These are phyloP conservation scores for Orius insidiosus DNA, from an alignment of 1,140 invertebrate species.

Conservation along the genomic window DNA sequence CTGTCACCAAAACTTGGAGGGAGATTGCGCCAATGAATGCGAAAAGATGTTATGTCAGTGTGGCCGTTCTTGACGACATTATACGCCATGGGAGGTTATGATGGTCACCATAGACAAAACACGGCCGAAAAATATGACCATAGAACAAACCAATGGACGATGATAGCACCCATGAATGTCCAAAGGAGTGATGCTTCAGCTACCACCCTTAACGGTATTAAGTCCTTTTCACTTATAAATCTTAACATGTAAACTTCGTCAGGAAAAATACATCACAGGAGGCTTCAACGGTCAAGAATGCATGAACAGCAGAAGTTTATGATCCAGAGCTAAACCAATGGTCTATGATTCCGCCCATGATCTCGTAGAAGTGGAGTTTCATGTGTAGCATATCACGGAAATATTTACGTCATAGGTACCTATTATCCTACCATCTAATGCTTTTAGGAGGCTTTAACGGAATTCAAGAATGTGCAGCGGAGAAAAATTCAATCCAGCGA, in stretches of 20 bases:
- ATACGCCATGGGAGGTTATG: conserved; percentile 63
- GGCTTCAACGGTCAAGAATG: conserved; percentile 84
- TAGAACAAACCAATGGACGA: conserved; percentile 40
- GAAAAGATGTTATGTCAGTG: conserved; percentile 45
- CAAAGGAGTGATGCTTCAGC: conserved; percentile 50
- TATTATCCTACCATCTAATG: not conserved
- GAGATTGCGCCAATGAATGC: conserved; percentile 41
- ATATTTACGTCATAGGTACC: conserved; percentile 32
- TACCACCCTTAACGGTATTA: conserved; percentile 33
- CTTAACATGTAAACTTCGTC: conserved; percentile 15
- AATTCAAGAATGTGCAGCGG: conserved; percentile 32
- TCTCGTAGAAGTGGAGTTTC: conserved; percentile 37
- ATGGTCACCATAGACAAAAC: conserved; percentile 51
- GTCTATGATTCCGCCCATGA: conserved; percentile 56
- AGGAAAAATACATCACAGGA: conserved; percentile 62
- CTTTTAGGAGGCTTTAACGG: conserved; percentile 46
- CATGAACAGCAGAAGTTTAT: conserved; percentile 70
- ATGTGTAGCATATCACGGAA: conserved; percentile 34
- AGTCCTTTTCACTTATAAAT: not conserved
- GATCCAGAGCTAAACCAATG: conserved; percentile 69
- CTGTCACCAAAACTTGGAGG: conserved; percentile 40
- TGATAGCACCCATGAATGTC: conserved; percentile 43
- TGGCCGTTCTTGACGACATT: conserved; percentile 40
- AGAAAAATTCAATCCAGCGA: conserved; percentile 39
- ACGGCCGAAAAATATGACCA: conserved; percentile 60